These are phyloP conservation scores for Spicauda simplicius DNA, from an alignment of 2,888 invertebrate genomes.

Conservation along the genomic window DNA sequence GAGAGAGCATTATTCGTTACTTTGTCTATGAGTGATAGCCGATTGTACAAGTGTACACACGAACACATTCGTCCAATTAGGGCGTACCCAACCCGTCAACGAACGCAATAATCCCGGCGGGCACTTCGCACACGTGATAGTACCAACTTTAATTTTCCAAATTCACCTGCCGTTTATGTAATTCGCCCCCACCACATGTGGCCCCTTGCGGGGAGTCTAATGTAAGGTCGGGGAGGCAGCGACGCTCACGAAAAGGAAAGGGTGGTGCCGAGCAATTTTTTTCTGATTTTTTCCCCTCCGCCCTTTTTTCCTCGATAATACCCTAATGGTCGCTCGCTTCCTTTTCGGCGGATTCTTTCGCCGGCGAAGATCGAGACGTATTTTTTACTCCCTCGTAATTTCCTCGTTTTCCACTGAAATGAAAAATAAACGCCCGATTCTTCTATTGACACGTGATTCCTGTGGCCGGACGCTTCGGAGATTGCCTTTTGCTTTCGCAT, in stretches of 20 bases:
- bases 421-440: conserved; percentile 68
- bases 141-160: conserved; percentile 80
- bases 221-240: conserved; percentile 70
- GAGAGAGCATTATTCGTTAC: too few relatives aligned
- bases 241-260: conserved; percentile 82
- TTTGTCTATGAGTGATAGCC: too few relatives aligned
- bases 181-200: conserved; percentile 71
- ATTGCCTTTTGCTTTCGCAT: conserved; percentile 46
- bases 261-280: conserved; percentile 82
- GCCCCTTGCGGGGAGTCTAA: conserved; percentile 67
- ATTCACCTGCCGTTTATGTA: conserved; percentile 82
- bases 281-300: conserved; percentile 76
- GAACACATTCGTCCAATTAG: conserved; percentile 41
- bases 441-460: conserved; percentile 66
- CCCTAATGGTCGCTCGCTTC: conserved; percentile 84
- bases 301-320: conserved; percentile 79
- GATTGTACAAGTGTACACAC: neutral
- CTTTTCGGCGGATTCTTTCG: conserved; percentile 78
- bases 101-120: conserved; percentile 45
- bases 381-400: conserved; percentile 79
- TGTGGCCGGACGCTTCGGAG: conserved; percentile 46
- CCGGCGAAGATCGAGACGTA: conserved; percentile 77
- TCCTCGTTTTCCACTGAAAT: conserved; percentile 74
- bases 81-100: conserved; percentile 40
- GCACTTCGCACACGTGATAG: conserved; percentile 55